Conservation (phyloP, 1,140 invertebrate genomes). For the Euglossa dilemma region DNA sequence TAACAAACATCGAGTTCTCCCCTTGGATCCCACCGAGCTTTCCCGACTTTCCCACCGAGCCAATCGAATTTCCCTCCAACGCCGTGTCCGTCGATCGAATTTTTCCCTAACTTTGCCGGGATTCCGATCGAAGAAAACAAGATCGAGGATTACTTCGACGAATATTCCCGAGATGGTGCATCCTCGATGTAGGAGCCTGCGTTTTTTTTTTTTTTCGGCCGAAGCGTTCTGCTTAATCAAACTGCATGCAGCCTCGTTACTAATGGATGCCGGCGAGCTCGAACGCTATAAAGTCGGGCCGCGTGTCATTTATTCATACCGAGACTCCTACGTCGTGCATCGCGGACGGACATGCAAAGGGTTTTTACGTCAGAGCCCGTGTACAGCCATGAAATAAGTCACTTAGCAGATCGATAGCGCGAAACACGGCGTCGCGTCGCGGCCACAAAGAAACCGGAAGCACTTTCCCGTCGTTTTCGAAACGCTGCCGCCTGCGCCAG, state of each 20-base stretch:
- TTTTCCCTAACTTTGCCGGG: too few relatives aligned
- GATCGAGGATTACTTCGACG: too few relatives aligned
- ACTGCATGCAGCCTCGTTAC: constrained; percentile 32
- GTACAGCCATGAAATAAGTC: constrained; percentile 37
- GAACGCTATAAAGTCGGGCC: constrained; percentile 39
- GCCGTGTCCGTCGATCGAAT: too few relatives aligned
- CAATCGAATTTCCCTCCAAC: too few relatives aligned
- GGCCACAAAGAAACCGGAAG: constrained; percentile 1
- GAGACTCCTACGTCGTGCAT: constrained; percentile 21
- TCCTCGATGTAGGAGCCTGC: too few relatives aligned
- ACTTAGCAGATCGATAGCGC: constrained; percentile 40
- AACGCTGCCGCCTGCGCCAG: not conserved
- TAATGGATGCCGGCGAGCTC: constrained; percentile 37
- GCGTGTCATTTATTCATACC: constrained; percentile 47
- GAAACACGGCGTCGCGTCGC: constrained; percentile 10
- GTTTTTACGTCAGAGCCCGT: constrained; percentile 35
- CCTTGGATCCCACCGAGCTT: too few relatives aligned
- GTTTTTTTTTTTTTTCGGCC: not conserved
- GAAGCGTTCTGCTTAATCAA: constrained; percentile 33
- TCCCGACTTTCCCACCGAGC: too few relatives aligned
- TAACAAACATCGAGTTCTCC: too few relatives aligned
- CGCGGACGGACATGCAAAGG: constrained; percentile 35
- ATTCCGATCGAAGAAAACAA: too few relatives aligned
- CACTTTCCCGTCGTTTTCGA: not conserved
- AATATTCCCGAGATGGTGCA: too few relatives aligned